Evolutionary conservation across 1,140 invertebrate species (phyloP), one percentile per base, ranked within the genome.

Genomic region (Drosophila paulistorum): DNA sequence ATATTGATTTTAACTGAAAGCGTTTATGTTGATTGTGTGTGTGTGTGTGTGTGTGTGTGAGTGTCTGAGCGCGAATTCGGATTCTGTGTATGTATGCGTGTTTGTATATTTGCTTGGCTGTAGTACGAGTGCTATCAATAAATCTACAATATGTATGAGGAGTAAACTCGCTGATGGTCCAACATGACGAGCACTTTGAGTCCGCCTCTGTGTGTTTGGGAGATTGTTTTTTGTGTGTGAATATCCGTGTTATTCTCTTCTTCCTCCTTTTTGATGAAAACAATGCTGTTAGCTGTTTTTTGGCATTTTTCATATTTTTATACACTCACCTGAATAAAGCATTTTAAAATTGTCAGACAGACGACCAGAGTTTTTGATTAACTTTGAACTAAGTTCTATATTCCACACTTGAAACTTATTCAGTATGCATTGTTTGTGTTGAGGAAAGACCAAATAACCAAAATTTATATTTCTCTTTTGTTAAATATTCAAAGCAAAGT

Each of bases 1-100:
- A 86, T 86, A 86, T 86, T 86, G 82, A 86, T 71, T 78, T 82
- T 86, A 81, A 70, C 74, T 65, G 74, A 81, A 85, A 78, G 63
- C 81, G 65, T 72, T 85, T 86, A 75, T 69, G 63, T 65, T 76
- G 82, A 85, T 86, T 86, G 78, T 77, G 35, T 59, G 11, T n/a
- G n/a, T n/a, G n/a, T n/a, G n/a, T n/a, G n/a, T 61, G 20, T 20
- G 55, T 64, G 41, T 62, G 39, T 65, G 68, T 63, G 30, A 0
- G 48, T n/a, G 13, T 20, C 4, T 20, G 60, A 63, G 33, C 20
- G 42, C 33, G 11, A 5, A 7, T 54, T 37, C 42, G 17, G 45
- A 63, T 33, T 64, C 10, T 51, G 7, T 51, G 23, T 23, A 4
- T 58, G 51, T 68, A 11, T 23, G 55, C 30, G 41, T 71, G 67